Evolutionary conservation across 2,797 vertebrate species (phyloP).

Genomic region (Kryptopterus vitreolus): DNA sequence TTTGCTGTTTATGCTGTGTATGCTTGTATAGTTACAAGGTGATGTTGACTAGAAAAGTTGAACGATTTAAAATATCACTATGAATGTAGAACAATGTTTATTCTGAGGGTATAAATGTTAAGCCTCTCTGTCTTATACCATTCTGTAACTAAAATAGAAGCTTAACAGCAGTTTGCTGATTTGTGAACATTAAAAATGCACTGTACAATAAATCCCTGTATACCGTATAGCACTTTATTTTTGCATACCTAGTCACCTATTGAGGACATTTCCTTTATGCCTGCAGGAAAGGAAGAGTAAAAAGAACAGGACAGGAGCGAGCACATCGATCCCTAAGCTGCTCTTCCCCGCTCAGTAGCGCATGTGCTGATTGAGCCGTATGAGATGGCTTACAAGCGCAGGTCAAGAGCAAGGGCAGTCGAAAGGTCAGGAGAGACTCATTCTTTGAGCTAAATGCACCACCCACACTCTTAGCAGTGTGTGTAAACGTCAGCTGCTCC

Average conservation of each 20-base stretch:
- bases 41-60: no score
- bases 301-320: slow-evolving; percentile 55
- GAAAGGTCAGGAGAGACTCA: slow-evolving; percentile 70
- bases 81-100: neutral
- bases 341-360: slow-evolving; percentile 72
- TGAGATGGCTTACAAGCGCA: slow-evolving; percentile 73
- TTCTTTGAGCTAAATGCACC: slow-evolving; percentile 62
- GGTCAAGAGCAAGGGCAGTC: slow-evolving; percentile 77
- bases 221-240: neutral
- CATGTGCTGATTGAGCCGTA: slow-evolving; percentile 77
- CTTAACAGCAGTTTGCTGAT: neutral
- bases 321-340: slow-evolving; percentile 67
- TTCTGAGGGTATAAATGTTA: neutral
- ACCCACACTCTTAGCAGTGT: slow-evolving; percentile 2
- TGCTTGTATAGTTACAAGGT: no score
- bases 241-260: neutral
- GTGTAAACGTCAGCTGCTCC: slow-evolving; percentile 33
- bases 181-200: neutral
- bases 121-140: neutral
- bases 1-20: neutral
- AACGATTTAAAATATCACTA: neutral
- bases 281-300: slow-evolving; percentile 62
- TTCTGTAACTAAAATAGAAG: no score
- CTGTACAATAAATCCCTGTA: neutral
- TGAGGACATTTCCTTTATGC: neutral